Conservation (phyloP, 1,140 invertebrate species). For the Eumeta japonica region DNA sequence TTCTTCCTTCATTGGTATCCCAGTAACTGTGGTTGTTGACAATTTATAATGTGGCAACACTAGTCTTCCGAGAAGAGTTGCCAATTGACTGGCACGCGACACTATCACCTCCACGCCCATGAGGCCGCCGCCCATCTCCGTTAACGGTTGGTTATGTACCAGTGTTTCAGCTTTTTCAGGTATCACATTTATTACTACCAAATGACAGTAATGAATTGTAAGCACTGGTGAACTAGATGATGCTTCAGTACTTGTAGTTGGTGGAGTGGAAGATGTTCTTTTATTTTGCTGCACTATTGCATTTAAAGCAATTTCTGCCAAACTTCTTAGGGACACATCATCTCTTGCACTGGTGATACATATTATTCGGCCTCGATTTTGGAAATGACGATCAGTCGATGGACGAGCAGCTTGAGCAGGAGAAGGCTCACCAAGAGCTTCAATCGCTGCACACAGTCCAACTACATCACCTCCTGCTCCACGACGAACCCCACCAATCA, state of each 20-base stretch:
- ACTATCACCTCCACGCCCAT: constrained; percentile 54
- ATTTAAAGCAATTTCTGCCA: constrained; percentile 83
- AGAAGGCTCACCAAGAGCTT: constrained; percentile 79
- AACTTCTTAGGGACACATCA: constrained; percentile 76
- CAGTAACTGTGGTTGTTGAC: constrained; percentile 94
- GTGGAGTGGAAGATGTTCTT: constrained; percentile 43
- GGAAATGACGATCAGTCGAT: constrained; percentile 58
- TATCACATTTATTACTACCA: constrained; percentile 85
- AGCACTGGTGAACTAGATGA: no score
- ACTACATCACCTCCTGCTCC: constrained; percentile 68
- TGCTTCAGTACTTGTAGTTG: constrained; percentile 19
- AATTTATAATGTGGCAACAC: constrained; percentile 86
- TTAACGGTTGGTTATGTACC: constrained; percentile 68
- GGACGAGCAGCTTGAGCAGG: constrained; percentile 55
- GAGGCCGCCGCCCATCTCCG: constrained; percentile 55
- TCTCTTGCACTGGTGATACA: constrained; percentile 85
- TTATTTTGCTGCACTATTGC: constrained; percentile 80
- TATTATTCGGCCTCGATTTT: constrained; percentile 76
- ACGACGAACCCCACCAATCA: constrained; percentile 35
- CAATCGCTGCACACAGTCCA: constrained; percentile 83
- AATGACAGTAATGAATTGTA: constrained; percentile 86
- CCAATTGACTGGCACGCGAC: constrained; percentile 47
- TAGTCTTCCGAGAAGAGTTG: constrained; percentile 70
- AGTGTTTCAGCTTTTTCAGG: constrained; percentile 68
- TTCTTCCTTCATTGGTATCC: constrained; percentile 99